Base-by-base conservation (phyloP, 2,113 vertebrate species). In the Cyprinodon tularosa region DNA sequence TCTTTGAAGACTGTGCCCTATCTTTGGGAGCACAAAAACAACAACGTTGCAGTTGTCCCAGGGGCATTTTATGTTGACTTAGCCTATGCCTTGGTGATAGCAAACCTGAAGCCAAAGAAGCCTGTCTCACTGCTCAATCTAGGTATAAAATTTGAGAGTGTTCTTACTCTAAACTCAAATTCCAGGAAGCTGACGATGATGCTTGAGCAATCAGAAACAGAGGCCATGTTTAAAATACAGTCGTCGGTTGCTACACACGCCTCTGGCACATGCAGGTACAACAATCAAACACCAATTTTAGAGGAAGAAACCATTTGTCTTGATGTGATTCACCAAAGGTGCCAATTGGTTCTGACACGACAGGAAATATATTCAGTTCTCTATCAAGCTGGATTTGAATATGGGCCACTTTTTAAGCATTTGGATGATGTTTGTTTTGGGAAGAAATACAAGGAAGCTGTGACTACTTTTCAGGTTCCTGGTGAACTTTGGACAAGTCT, bases 1-100 rank as follows among this genome's bases (percentile, higher is more conserved):
- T 95, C 95, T 20, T 38, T 64, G 60, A 80, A 89, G 7, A 83
- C 53, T 0, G 36, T 78, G 1, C 80, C 94, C 0, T 96, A 95
- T 85, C 82, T 97, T 48, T 95, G 93, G 86, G 95, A 97, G 71
- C 95, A 96, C 85, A 95, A 93, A 90, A 94, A 92, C 82, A 94
- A 93, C 29, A 93, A 90, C 0, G 62, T 94, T 42, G 70, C 90
- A 60, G 92, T 96, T 83, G 91, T 95, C 22, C 96, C 96, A 1
- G 95, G 94, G 4, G 88, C 95, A 0, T 89, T 97, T 57, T 95
- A 94, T 73, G 94, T 80, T 0, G 96, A 97, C 79, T 86, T 96
- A 72, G 96, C 90, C 75, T 94, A 93, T 72, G 95, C 95, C 45
- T 91, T 95, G 61, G 84, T 94, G 68, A 80, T 95, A 82, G 92